Percentiles rank a stretch among this genome's conserved stretches.
Conservation (phyloP, 2,797 vertebrate genomes). For the Nyctalus aviator region DNA sequence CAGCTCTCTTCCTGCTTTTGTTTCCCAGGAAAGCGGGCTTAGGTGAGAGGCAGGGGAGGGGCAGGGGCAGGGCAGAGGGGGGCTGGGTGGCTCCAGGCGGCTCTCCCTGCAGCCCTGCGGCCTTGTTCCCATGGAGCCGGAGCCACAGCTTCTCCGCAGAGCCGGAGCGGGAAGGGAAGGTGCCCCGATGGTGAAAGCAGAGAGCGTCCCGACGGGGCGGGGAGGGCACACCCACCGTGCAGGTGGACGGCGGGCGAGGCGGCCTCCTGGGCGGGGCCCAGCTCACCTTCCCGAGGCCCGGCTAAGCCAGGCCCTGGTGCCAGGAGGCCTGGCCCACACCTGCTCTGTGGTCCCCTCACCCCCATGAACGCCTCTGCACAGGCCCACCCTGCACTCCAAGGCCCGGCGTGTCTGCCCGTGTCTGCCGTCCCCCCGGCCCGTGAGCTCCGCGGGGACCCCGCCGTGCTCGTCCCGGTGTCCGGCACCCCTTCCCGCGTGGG, state of each 20-base stretch:
- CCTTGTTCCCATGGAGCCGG: neutral
- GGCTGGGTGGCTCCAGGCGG: too few relatives aligned
- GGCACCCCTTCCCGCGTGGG: rapidly evolving
- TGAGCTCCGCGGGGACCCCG: rapidly evolving
- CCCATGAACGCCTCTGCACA: neutral
- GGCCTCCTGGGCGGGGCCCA: rapidly evolving
- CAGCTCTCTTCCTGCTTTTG: neutral
- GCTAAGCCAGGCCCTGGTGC: neutral
- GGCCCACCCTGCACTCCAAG: rapidly evolving
- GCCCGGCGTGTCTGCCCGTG: neutral
- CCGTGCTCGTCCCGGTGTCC: too few relatives aligned
- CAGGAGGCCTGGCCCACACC: neutral
- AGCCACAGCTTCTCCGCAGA: neutral
- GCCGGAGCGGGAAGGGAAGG: rapidly evolving
- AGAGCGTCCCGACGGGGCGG: neutral
- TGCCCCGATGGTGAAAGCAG: neutral
- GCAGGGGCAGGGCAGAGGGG: neutral
- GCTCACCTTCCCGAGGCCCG: neutral
- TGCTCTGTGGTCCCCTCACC: neutral
- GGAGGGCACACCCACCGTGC: neutral
- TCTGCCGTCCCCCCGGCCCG: neutral
- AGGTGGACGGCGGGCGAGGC: neutral
- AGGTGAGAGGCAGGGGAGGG: slow-evolving; percentile 20
- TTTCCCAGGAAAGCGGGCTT: neutral
- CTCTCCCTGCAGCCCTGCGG: neutral